Conservation (phyloP, 1,140 invertebrate genomes). For the Aphis craccivora region DNA sequence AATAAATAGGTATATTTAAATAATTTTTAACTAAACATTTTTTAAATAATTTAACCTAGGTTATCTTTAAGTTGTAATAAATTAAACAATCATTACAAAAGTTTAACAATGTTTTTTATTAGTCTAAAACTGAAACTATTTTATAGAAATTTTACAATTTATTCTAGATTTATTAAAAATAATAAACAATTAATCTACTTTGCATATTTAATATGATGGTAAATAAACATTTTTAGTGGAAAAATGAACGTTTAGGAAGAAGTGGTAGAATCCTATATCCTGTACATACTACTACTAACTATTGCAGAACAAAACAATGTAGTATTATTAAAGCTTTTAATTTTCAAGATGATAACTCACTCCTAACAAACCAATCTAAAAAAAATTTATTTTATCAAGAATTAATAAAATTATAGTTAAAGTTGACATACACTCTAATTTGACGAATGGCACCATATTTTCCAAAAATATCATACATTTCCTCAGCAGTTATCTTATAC, state of each 20-base stretch:
- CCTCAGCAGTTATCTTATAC: conserved; percentile 99
- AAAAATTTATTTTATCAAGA: neutral
- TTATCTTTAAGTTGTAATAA: neutral
- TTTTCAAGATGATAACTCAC: neutral
- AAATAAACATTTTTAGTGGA: no score
- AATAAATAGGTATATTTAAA: no score
- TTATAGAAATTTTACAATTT: no score
- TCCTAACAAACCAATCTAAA: neutral
- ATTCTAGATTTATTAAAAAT: no score
- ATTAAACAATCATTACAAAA: neutral
- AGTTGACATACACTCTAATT: conserved; percentile 89
- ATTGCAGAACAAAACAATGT: neutral
- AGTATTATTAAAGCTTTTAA: neutral
- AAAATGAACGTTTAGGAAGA: neutral
- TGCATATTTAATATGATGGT: no score
- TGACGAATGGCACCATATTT: conserved; percentile 99
- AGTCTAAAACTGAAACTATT: neutral
- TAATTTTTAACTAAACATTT: no score
- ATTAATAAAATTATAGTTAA: neutral
- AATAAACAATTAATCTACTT: no score
- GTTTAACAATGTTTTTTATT: neutral
- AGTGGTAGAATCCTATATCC: neutral
- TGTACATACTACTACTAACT: neutral
- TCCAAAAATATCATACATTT: conserved; percentile 99
- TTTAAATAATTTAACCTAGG: no score